Percentiles rank a stretch among this genome's conserved stretches.
These are phyloP conservation scores for Serrognathus titanus DNA, from an alignment of 2,888 invertebrate species.

Conservation along the genomic window DNA sequence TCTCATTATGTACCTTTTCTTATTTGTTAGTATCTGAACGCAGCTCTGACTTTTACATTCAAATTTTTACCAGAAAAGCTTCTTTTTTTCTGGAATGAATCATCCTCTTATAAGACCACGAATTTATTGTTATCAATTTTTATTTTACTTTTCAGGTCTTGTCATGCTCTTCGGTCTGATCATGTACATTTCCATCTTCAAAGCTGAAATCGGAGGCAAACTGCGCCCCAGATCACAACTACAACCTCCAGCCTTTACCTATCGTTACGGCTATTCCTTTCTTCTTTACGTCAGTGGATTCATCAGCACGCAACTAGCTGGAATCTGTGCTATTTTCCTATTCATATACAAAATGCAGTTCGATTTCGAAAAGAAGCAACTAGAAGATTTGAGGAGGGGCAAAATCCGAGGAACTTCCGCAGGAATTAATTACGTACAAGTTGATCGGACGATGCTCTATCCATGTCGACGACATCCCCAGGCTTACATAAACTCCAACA, in stretches of 20 bases:
- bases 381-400: conserved; percentile 53
- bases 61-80: too few species aligned
- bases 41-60: too few species aligned
- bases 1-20: too few species aligned
- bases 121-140: too few species aligned
- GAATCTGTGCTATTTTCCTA: conserved; percentile 81
- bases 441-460: conserved; percentile 41
- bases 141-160: conserved; percentile 58
- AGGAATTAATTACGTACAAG: conserved; percentile 36
- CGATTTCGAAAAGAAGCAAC: conserved; percentile 54
- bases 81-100: not conserved
- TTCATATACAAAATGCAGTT: conserved; percentile 76
- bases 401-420: conserved; percentile 49
- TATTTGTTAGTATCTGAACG: too few species aligned
- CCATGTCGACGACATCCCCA: conserved; percentile 51
- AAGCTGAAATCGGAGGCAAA: conserved; percentile 86
- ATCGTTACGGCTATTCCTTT: conserved; percentile 86
- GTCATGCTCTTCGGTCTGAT: conserved; percentile 87
- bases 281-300: conserved; percentile 82
- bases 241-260: conserved; percentile 76
- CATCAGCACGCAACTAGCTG: conserved; percentile 79
- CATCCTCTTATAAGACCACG: not conserved
- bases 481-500: conserved; percentile 48
- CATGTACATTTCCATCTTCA: conserved; percentile 90
- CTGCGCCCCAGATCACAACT: conserved; percentile 75